Conservation (phyloP, 2,797 vertebrate species). For the Typhlichthys subterraneus region DNA sequence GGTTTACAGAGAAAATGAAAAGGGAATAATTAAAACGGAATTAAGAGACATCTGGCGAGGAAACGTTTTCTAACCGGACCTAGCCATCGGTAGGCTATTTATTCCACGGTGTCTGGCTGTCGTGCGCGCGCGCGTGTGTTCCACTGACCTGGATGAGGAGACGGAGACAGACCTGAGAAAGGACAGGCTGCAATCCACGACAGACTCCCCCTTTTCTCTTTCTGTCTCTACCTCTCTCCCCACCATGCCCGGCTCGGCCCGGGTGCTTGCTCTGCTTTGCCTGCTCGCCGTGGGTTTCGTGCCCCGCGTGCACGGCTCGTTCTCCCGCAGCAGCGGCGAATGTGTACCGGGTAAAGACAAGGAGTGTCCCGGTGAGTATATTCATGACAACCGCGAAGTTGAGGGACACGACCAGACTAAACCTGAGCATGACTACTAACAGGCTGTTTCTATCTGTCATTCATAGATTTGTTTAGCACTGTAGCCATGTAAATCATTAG, state of each 20-base stretch:
- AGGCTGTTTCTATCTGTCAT: too few relatives aligned
- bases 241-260: background rate
- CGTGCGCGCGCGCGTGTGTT: background rate
- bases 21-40: too few relatives aligned
- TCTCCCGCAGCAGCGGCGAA: slow-evolving; percentile 54
- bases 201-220: background rate
- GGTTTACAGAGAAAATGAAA: too few relatives aligned
- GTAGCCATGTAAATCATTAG: too few relatives aligned
- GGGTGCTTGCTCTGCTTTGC: slow-evolving; percentile 28
- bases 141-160: background rate
- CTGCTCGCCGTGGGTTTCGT: slow-evolving; percentile 47
- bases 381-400: too few relatives aligned
- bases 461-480: too few relatives aligned
- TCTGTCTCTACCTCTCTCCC: background rate
- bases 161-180: background rate
- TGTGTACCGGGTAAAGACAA: slow-evolving; percentile 61
- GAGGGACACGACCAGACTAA: too few relatives aligned
- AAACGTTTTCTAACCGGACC: too few relatives aligned
- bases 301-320: slow-evolving; percentile 49
- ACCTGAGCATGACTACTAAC: too few relatives aligned
- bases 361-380: slow-evolving; percentile 63
- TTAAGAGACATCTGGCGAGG: too few relatives aligned
- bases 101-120: background rate
- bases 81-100: background rate
- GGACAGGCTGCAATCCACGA: background rate